Evolutionary conservation across 2,888 invertebrate genomes (phyloP).

Genomic region (Helicoverpa assulta): DNA sequence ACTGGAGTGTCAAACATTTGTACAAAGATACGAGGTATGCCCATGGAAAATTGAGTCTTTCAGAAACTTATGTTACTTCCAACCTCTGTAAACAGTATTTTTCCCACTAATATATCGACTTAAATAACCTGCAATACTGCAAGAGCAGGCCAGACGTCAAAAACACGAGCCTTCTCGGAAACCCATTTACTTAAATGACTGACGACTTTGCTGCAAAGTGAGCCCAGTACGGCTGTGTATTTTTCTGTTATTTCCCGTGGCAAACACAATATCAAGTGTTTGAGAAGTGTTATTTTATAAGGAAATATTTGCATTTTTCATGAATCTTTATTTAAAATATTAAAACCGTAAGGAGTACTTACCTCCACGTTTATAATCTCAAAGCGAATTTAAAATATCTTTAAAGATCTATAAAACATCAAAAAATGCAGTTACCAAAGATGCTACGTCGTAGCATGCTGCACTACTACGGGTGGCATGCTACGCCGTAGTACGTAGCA

Average conservation of each 20-base stretch:
- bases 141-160: conserved; percentile 36
- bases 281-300: not conserved
- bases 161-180: conserved; percentile 30
- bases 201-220: conserved; percentile 40
- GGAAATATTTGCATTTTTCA: no score
- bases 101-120: not conserved
- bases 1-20: no score
- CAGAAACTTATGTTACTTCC: no score
- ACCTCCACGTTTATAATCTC: no score
- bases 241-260: conserved; percentile 32
- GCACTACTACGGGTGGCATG: not conserved
- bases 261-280: conserved; percentile 17
- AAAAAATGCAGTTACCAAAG: no score
- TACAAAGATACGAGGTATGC: no score
- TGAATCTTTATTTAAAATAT: no score
- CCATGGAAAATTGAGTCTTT: no score
- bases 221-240: conserved; percentile 14
- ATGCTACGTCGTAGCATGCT: not conserved
- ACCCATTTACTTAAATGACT: conserved; percentile 50
- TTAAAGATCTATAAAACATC: no score
- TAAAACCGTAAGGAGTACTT: no score
- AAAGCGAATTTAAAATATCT: no score
- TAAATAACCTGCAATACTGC: conserved; percentile 18
- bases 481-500: conserved; percentile 21
- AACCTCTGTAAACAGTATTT: not conserved